phyloP scores from a whole-genome alignment of 2,797 vertebrate genomes.

The Dromococcyx pavoninus region DNA sequence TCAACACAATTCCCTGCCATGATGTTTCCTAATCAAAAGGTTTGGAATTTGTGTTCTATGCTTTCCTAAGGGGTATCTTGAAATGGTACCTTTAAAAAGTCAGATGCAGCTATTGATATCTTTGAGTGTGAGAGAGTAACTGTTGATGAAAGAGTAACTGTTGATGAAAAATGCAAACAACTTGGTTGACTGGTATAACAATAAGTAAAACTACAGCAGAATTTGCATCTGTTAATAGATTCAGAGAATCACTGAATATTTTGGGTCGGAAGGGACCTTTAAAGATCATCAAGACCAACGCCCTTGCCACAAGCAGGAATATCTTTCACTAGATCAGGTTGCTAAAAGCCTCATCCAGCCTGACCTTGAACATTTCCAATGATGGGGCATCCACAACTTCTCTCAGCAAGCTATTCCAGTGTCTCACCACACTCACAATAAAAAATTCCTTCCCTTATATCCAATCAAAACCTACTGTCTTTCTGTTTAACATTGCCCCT shows the following conservation, averaged over 20 bases:
- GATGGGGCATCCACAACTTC: background rate
- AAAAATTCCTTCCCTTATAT: background rate
- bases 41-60: background rate
- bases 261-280: background rate
- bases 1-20: background rate
- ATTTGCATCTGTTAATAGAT: background rate
- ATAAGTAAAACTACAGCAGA: background rate
- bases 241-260: background rate
- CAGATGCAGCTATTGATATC: background rate
- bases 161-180: background rate
- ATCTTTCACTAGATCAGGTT: background rate
- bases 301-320: background rate
- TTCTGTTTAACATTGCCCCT: background rate
- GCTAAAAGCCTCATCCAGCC: background rate
- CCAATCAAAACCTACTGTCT: background rate
- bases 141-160: no score
- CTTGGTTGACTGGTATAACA: background rate
- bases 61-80: background rate
- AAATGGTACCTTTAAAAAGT: background rate
- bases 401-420: background rate
- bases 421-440: background rate
- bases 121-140: background rate
- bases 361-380: background rate
- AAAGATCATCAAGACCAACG: background rate
- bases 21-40: background rate